Conservation (phyloP, 35 echinoderm and acorn worm species). For the Patiria miniata region DNA sequence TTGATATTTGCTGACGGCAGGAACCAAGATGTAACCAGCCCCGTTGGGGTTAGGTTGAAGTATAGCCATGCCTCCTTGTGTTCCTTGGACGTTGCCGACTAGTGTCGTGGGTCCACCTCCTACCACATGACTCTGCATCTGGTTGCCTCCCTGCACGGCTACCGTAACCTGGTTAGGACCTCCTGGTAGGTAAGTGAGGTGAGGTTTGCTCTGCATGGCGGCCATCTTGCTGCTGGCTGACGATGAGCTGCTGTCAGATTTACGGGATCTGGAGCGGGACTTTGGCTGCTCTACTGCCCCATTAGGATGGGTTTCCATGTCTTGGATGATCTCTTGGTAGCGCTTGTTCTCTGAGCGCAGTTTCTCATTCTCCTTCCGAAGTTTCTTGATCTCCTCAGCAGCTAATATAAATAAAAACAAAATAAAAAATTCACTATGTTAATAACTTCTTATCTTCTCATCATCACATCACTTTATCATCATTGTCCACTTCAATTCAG, state of each 20-base stretch:
- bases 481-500: neutral
- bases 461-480: neutral
- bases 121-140: neutral
- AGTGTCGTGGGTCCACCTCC: slow-evolving; percentile 7
- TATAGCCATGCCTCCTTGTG: slow-evolving; percentile 29
- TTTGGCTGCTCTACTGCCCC: slow-evolving; percentile 38
- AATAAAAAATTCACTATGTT: slow-evolving; percentile 20
- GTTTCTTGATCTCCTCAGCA: slow-evolving; percentile 75
- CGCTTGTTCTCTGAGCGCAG: slow-evolving; percentile 80
- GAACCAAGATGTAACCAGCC: slow-evolving; percentile 23
- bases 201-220: slow-evolving; percentile 33
- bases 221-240: slow-evolving; percentile 11
- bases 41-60: slow-evolving; percentile 34
- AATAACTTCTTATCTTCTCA: neutral
- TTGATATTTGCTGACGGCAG: slow-evolving; percentile 4
- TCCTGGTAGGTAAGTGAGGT: slow-evolving; percentile 11
- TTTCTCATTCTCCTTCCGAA: slow-evolving; percentile 78
- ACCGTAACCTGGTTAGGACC: slow-evolving; percentile 19
- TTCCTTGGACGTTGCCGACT: slow-evolving; percentile 16
- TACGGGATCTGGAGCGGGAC: neutral
- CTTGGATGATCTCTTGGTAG: slow-evolving; percentile 66
- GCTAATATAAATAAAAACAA: slow-evolving; percentile 37
- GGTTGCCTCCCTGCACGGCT: slow-evolving; percentile 8
- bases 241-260: neutral
- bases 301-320: slow-evolving; percentile 65